A percentile compares a stretch with the other conserved stretches of the same genome.
These are phyloP conservation scores for Passer montanus DNA, from an alignment of 2,113 vertebrate genomes.

Conservation along the genomic window DNA sequence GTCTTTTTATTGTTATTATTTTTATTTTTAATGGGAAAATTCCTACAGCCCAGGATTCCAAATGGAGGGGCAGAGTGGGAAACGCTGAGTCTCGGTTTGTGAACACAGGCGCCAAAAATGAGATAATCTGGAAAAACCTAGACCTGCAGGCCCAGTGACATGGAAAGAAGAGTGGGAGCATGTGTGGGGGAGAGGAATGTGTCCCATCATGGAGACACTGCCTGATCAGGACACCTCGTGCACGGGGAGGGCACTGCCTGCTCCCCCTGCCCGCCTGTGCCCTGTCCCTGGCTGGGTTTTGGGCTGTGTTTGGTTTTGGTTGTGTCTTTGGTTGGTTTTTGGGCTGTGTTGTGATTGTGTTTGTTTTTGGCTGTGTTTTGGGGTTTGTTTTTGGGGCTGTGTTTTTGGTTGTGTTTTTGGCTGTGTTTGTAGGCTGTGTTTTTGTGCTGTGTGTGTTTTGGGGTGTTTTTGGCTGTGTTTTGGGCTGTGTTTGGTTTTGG, in stretches of 20 bases:
- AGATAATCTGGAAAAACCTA: conserved; percentile 57
- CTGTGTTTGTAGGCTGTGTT: too few species aligned
- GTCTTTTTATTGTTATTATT: not conserved
- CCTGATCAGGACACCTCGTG: not conserved
- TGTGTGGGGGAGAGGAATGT: accelerated
- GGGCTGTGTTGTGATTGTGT: too few species aligned
- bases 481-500: not conserved
- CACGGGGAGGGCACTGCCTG: accelerated
- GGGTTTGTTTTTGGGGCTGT: too few species aligned
- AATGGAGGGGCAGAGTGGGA: conserved; percentile 20
- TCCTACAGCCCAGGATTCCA: not conserved
- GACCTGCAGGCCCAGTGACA: not conserved
- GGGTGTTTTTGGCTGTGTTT: too few species aligned
- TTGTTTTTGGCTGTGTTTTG: not conserved
- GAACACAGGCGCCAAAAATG: conserved; percentile 63
- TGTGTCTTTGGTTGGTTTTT: not conserved
- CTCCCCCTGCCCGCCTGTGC: accelerated
- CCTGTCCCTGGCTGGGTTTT: not conserved
- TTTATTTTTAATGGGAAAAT: conserved; percentile 41
- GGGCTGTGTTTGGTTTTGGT: not conserved
- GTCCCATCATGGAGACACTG: accelerated
- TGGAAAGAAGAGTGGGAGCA: not conserved
- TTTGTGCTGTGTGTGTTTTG: too few species aligned
- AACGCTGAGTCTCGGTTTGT: not conserved
- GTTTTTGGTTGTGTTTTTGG: too few species aligned